A percentile compares a stretch with the other conserved stretches of the same genome.
Evolutionary conservation across 2,113 vertebrate species (phyloP).

Genomic region (Pseudorectes ferrugineus): DNA sequence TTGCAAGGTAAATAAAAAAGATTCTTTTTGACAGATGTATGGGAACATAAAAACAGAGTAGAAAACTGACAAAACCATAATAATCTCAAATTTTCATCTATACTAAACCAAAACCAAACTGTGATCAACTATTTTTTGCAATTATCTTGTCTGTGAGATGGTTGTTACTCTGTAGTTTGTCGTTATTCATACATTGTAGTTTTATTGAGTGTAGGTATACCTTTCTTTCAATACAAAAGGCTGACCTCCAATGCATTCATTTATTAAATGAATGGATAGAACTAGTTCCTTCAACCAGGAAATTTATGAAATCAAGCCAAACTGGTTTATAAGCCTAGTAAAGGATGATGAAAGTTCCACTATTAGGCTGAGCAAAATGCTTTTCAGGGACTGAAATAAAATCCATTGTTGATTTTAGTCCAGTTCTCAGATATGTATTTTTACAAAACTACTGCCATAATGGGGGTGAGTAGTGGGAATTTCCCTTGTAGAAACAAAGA

Average conservation of each 20-base stretch:
- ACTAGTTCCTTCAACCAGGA: neutral
- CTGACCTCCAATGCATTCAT: neutral
- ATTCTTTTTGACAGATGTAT: constrained; percentile 25
- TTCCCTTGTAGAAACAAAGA: neutral
- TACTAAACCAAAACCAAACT: constrained; percentile 3
- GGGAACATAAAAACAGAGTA: constrained; percentile 3
- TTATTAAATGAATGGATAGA: neutral
- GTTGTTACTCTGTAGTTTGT: neutral
- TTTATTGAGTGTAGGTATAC: neutral
- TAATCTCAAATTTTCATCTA: neutral
- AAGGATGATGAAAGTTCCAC: neutral
- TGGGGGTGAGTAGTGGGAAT: neutral
- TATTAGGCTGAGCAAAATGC: neutral
- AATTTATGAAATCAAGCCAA: neutral
- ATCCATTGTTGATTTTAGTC: neutral
- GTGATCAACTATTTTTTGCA: constrained; percentile 1
- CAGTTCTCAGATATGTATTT: neutral
- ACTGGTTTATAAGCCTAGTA: neutral
- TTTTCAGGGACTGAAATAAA: neutral
- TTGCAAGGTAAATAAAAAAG: constrained; percentile 64
- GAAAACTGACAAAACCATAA: constrained; percentile 6
- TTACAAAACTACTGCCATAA: neutral
- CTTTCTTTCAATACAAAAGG: neutral
- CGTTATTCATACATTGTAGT: neutral
- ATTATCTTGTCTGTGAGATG: neutral